Evolutionary conservation across 2,797 vertebrate genomes (phyloP).

Genomic region (Falco berigora): DNA sequence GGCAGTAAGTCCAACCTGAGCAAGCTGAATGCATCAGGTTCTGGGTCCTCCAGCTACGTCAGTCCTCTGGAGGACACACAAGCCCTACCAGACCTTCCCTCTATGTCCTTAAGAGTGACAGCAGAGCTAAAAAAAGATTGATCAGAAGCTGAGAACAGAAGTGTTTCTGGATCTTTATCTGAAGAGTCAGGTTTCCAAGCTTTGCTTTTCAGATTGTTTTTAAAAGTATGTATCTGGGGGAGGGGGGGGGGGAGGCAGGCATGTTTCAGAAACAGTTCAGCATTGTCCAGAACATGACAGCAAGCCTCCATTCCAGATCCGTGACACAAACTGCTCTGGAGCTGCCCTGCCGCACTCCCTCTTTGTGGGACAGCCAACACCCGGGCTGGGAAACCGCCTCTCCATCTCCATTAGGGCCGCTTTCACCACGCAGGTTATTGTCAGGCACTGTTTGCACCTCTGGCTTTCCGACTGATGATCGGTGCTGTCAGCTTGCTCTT

Average conservation of each 20-base stretch:
- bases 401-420: not conserved
- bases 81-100: not conserved
- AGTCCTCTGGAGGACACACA: not conserved
- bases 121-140: not conserved
- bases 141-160: not conserved
- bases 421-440: not conserved
- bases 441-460: not conserved
- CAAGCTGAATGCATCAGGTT: not conserved
- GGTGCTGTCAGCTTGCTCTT: constrained; percentile 18
- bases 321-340: rapidly evolving
- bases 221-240: not conserved
- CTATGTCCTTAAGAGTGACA: not conserved
- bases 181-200: not conserved
- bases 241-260: not conserved
- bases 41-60: not conserved
- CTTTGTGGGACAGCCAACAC: not conserved
- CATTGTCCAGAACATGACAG: not conserved
- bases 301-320: not conserved
- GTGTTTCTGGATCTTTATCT: rapidly evolving
- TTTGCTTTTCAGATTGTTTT: not conserved
- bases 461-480: not conserved
- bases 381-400: not conserved
- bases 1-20: not conserved
- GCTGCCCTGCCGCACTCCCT: not conserved
- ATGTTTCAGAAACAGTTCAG: not conserved